Base-by-base conservation (phyloP, 2,888 invertebrate species). In the Gisinianus flammeolus region DNA sequence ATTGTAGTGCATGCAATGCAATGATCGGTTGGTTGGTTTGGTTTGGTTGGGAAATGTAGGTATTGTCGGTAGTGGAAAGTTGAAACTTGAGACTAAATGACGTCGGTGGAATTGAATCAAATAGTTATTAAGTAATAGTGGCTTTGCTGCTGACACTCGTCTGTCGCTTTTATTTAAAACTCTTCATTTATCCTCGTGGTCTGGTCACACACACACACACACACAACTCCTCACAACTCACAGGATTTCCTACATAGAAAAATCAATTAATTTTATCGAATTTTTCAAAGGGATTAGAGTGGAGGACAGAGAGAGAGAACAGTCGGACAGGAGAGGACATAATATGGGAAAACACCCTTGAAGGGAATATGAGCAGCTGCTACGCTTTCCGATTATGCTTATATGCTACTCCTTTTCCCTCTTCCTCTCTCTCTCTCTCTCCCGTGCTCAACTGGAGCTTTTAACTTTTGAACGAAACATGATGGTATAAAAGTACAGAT, bases 201-300 rank as follows among this genome's bases (percentile, higher is more conserved):
- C 22, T 24, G 58, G 22, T 58, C 22, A 24, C 8, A 24, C n/a
- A 58, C 2, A 58, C n/a, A 58, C 1, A 3, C 35, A 26, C 52
- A 22, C 52, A 28, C 12, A 2, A n/a, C 28, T 22, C 26, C 28
- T 26, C 19, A 64, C 4, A 4, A 6, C 44, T 44, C 19, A 44
- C 12, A n/a, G n/a, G n/a, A 52, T 24, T 70, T 22, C 54, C 28
- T 76, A 70, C 70, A 76, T 70, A 70, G 64, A 19, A 66, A 77
- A 77, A 77, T 77, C 77, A 77, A 77, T 77, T 77, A 77, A 77
- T 77, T 77, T 72, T 77, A 77, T 77, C 77, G 77, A 77, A 77
- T 77, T 71, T 77, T 77, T 77, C 77, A 77, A 77, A 77, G 67
- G 72, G 77, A 77, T 77, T 77, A 77, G 66, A 26, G 31, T 19